Evolutionary conservation across 2,113 vertebrate genomes (phyloP).

Genomic region (Lathamus discolor): DNA sequence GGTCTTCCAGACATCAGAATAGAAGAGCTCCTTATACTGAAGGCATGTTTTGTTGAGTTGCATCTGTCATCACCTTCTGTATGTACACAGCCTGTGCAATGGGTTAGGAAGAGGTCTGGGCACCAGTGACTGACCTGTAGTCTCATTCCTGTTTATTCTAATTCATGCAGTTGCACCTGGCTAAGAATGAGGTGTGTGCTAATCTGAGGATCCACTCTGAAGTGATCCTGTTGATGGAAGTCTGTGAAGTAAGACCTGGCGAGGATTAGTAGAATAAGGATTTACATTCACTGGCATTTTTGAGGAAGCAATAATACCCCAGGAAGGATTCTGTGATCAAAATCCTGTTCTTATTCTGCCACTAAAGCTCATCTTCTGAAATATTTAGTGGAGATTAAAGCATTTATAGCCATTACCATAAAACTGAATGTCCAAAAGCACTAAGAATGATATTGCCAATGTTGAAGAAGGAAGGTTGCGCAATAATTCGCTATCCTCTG

Average conservation of each 20-base stretch:
- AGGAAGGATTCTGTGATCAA: not conserved
- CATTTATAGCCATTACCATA: not conserved
- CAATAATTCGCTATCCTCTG: not conserved
- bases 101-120: not conserved
- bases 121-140: not conserved
- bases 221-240: not conserved
- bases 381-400: not conserved
- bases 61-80: not conserved
- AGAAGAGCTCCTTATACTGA: not conserved
- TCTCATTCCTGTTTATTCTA: not conserved
- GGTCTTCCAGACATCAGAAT: not conserved
- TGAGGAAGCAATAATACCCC: not conserved
- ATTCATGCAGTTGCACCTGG: not conserved
- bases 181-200: not conserved
- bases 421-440: slow-evolving; percentile 18
- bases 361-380: not conserved
- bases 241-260: not conserved
- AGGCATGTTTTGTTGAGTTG: not conserved
- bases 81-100: not conserved
- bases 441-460: not conserved
- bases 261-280: not conserved
- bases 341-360: not conserved
- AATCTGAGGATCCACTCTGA: not conserved
- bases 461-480: not conserved
- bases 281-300: not conserved